Evolutionary conservation across 2,797 vertebrate genomes (phyloP), one percentile per base, ranked within the genome.

Genomic region (Buphagus erythrorhynchus): DNA sequence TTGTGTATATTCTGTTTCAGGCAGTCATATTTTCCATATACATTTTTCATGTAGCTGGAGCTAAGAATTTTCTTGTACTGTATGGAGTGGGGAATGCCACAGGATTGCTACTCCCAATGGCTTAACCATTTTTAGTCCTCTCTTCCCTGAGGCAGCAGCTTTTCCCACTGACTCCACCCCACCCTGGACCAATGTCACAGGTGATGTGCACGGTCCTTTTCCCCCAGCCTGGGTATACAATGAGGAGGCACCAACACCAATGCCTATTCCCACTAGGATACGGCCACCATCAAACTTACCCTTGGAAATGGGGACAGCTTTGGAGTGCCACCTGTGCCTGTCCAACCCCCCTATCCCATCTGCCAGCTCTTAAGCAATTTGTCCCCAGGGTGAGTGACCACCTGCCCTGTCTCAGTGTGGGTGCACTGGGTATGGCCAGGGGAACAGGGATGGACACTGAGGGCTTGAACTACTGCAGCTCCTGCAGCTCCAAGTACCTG

Each of bases 141-240:
- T 58, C 33, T 73, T 69, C n/a, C 36, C 26, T 14, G 2, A 67
- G 55, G 42, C 28, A 71, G n/a, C 1, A 2, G 18, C 8, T 69
- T 65, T 73, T 55, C 63, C 18, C 54, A 40, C 10, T 25, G n/a
- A 61, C 9, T 36, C 21, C 33, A 78, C 1, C 4, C 33, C 49
- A 72, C 0, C 3, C 21, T n/a, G 38, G 36, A 36, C 26, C 71
- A 73, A 2, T 1, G 22, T 21, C 62, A 38, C 0, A 0, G 28
- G 25, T 0, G 3, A 68, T 14, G 31, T 0, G 0, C 1, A 0
- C 10, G 25, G 36, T 35, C 16, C 35, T 66, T 68, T 63, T 62
- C 33, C 35, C 48, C 87, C 24, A 14, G 13, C 20, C 38, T 26
- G 6, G 11, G n/a, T 59, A 24, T 16, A 31, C 26, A 73, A 6